Evolutionary conservation across 2,113 vertebrate genomes (phyloP).

Genomic region (Pleuronectes platessa): DNA sequence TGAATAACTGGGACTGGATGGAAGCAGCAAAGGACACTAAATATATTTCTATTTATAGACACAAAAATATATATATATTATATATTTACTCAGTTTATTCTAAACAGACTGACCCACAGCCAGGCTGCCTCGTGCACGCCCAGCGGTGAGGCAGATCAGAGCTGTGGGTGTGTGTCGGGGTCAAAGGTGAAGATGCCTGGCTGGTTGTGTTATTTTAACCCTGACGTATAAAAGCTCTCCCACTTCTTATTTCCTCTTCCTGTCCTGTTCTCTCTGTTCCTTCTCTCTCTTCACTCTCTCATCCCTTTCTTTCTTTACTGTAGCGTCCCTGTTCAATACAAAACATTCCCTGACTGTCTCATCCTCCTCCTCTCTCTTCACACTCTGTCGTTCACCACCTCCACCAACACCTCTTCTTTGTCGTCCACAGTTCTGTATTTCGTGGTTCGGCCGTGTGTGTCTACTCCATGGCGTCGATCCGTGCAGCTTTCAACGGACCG

Average conservation of each 20-base stretch:
- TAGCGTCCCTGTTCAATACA: too few relatives aligned
- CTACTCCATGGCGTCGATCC: constrained; percentile 86
- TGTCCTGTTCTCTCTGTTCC: neutral
- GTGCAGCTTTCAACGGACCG: constrained; percentile 87
- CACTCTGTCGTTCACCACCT: neutral
- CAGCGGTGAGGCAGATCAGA: neutral
- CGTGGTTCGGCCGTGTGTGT: constrained; percentile 85
- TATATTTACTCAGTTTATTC: too few relatives aligned
- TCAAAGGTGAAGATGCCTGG: constrained; percentile 64
- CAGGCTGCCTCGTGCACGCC: constrained; percentile 35
- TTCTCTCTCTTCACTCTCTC: neutral
- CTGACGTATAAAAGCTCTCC: constrained; percentile 33
- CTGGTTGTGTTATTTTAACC: constrained; percentile 72
- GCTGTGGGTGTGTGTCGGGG: constrained; percentile 42
- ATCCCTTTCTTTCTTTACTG: neutral
- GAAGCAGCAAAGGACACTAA: too few relatives aligned
- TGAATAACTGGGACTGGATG: too few relatives aligned
- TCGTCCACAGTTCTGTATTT: constrained; percentile 81
- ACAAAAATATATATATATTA: too few relatives aligned
- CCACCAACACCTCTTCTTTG: neutral
- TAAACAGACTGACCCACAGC: too few relatives aligned
- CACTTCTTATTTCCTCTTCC: constrained; percentile 10
- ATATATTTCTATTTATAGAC: too few relatives aligned
- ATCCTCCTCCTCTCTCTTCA: neutral
- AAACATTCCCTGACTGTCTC: neutral